These are phyloP conservation scores for Phasianus colchicus DNA, from an alignment of 2,113 vertebrate species.

Conservation along the genomic window DNA sequence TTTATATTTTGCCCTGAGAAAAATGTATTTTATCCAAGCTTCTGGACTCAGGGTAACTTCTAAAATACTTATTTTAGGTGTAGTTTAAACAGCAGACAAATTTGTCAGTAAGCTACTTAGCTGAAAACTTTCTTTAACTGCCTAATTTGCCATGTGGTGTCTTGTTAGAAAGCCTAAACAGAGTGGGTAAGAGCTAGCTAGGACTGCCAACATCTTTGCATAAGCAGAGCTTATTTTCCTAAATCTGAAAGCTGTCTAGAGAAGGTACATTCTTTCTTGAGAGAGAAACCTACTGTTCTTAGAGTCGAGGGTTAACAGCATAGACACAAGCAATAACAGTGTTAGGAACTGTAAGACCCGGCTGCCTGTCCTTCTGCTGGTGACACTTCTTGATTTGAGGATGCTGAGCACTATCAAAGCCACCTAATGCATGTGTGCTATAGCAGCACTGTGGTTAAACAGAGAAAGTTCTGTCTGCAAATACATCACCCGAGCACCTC, in stretches of 20 bases:
- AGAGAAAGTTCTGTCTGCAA: not conserved
- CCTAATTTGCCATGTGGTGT: not conserved
- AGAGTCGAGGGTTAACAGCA: not conserved
- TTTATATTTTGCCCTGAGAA: not conserved
- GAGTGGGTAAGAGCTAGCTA: not conserved
- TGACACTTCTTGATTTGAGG: not conserved
- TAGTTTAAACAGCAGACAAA: not conserved
- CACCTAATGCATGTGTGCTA: accelerated
- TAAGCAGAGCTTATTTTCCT: not conserved
- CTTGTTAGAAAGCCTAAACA: not conserved
- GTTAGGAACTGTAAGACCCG: not conserved
- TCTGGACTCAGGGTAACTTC: not conserved
- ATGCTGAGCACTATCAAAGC: not conserved
- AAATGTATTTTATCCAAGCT: not conserved
- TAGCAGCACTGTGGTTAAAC: accelerated
- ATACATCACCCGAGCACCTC: not conserved
- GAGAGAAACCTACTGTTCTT: not conserved
- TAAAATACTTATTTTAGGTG: not conserved
- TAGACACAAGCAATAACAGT: not conserved
- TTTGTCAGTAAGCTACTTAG: conserved; percentile 6
- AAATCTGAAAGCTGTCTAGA: not conserved
- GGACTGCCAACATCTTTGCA: not conserved
- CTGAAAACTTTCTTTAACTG: not conserved
- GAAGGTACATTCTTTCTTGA: not conserved
- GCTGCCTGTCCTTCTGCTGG: not conserved